These are phyloP conservation scores for Leptura quadrifasciata DNA, from an alignment of 2,888 invertebrate genomes.

Conservation along the genomic window DNA sequence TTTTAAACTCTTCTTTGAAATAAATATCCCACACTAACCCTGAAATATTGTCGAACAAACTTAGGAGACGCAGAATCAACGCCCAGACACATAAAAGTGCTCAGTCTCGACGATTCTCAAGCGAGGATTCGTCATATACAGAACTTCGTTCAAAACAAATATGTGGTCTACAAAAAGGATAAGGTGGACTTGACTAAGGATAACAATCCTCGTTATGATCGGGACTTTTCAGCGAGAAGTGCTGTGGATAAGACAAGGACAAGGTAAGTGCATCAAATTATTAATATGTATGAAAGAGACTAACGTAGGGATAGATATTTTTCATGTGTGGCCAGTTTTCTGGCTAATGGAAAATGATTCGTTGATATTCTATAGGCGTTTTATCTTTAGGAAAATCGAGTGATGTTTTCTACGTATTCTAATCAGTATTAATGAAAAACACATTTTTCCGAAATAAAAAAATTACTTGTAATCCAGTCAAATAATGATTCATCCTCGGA, in stretches of 20 bases:
- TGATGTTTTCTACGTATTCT: no score
- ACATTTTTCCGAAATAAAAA: no score
- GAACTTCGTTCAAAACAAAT: conserved; percentile 48
- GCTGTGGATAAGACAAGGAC: conserved; percentile 30
- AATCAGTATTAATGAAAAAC: no score
- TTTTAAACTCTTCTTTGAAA: background rate
- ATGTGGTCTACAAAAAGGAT: conserved; percentile 47
- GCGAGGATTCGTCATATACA: conserved; percentile 46
- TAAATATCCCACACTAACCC: conserved; percentile 4
- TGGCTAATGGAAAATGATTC: no score
- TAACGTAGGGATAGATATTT: no score
- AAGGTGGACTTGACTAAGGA: conserved; percentile 42
- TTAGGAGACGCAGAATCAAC: conserved; percentile 29
- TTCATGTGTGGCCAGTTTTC: no score
- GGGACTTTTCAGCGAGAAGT: background rate
- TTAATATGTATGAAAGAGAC: background rate
- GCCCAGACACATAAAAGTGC: conserved; percentile 51
- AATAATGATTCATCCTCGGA: no score
- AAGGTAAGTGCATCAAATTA: conserved; percentile 19
- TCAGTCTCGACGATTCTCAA: conserved; percentile 45
- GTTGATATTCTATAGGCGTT: no score
- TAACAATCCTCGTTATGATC: conserved; percentile 24
- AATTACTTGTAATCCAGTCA: no score
- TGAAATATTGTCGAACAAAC: conserved; percentile 30
- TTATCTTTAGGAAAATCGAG: no score